Conservation (phyloP, 2,113 vertebrate species). For the Ammodytes marinus region DNA sequence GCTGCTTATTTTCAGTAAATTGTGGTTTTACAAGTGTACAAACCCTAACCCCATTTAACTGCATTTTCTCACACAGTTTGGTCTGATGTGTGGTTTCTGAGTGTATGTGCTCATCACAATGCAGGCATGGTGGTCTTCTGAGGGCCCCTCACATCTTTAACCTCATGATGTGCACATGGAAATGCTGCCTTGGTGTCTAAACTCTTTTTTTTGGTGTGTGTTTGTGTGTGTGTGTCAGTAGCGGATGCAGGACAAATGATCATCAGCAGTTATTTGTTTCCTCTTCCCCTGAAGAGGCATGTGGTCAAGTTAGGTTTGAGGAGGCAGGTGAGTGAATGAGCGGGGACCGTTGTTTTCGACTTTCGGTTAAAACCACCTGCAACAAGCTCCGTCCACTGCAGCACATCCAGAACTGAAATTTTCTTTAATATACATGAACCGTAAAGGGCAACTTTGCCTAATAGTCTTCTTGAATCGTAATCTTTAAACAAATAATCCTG, state of each 20-base stretch:
- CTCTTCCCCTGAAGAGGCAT: constrained; percentile 50
- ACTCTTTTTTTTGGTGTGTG: constrained; percentile 12
- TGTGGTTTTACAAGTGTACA: constrained; percentile 15
- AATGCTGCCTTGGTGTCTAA: constrained; percentile 48
- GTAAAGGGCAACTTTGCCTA: not conserved
- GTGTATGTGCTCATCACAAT: constrained; percentile 41
- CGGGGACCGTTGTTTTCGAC: constrained; percentile 35
- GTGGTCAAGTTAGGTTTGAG: constrained; percentile 77
- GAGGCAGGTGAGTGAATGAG: constrained; percentile 38
- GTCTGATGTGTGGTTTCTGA: constrained; percentile 74
- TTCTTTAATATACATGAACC: not conserved
- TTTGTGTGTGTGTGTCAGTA: constrained; percentile 20
- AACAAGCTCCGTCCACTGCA: constrained; percentile 34
- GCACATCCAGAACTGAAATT: not conserved
- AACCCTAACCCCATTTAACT: constrained; percentile 4
- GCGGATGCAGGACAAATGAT: constrained; percentile 40
- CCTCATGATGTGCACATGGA: constrained; percentile 67
- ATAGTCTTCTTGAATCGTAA: not conserved
- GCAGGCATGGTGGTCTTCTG: constrained; percentile 46
- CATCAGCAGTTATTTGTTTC: constrained; percentile 33
- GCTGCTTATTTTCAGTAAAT: constrained; percentile 14
- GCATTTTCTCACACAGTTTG: constrained; percentile 55
- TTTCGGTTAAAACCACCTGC: constrained; percentile 70
- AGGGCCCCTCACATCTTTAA: constrained; percentile 75
- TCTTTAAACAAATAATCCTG: not conserved